phyloP scores from a whole-genome alignment of 2,888 invertebrate species.

The Bembecia ichneumoniformis region DNA sequence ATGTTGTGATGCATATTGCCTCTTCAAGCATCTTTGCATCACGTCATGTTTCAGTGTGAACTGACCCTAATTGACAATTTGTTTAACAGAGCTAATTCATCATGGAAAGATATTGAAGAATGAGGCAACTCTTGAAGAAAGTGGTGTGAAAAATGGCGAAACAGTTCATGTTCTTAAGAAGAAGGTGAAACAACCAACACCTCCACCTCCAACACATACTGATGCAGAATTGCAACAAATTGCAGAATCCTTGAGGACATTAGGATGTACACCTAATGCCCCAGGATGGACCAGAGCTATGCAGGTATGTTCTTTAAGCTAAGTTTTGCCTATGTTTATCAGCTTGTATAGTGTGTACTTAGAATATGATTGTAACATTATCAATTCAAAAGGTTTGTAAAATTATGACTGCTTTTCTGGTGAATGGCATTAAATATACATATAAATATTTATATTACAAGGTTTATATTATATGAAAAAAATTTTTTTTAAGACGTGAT shows the following conservation, averaged over 20 bases:
- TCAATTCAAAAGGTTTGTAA: no score
- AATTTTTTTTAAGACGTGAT: no score
- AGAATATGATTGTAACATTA: no score
- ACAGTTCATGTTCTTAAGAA: constrained; percentile 73
- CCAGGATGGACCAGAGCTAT: constrained; percentile 78
- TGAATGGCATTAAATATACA: no score
- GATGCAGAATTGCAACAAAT: constrained; percentile 75
- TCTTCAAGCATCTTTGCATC: no score
- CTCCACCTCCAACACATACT: constrained; percentile 58
- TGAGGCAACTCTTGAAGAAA: constrained; percentile 70
- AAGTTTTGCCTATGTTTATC: constrained; percentile 72
- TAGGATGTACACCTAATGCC: constrained; percentile 69
- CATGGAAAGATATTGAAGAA: constrained; percentile 80
- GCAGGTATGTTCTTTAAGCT: constrained; percentile 72
- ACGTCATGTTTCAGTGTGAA: no score
- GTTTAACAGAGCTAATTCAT: constrained; percentile 75
- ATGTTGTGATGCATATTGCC: no score
- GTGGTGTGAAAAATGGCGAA: constrained; percentile 73
- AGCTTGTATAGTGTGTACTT: constrained; percentile 74
- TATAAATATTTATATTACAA: no score
- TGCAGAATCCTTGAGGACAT: constrained; percentile 74
- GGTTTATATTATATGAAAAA: no score
- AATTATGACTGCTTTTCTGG: no score
- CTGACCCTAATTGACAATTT: background rate
- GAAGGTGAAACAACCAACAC: constrained; percentile 35